Evolutionary conservation across 2,797 vertebrate genomes (phyloP).

Genomic region (Stomatorhinus walkeri): DNA sequence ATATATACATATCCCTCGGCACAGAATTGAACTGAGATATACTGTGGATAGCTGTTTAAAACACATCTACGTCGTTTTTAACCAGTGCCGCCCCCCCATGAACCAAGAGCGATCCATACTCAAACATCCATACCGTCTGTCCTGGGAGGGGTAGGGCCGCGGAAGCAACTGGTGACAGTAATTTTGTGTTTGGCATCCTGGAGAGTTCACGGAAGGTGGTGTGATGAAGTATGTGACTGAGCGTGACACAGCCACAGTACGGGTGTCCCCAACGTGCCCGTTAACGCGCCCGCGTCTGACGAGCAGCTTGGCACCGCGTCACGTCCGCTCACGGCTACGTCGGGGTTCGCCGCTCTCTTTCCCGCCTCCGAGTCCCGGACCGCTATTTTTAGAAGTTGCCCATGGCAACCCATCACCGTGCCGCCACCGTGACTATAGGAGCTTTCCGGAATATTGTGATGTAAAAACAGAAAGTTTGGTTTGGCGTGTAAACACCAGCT

Average conservation of each 20-base stretch:
- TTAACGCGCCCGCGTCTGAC: not conserved
- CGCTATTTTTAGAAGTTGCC: constrained; percentile 14
- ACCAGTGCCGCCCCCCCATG: not conserved
- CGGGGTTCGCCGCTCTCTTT: not conserved
- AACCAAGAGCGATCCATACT: not conserved
- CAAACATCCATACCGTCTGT: not conserved
- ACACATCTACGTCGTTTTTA: not conserved
- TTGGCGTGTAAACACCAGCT: not conserved
- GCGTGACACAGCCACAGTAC: not conserved
- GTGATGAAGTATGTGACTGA: not conserved
- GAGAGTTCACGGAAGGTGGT: not conserved
- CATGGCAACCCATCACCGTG: not conserved
- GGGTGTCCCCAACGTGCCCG: not conserved
- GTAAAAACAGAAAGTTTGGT: not conserved
- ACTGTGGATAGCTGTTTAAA: not conserved
- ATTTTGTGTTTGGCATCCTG: not conserved
- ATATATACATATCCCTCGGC: not conserved
- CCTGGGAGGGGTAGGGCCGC: not conserved
- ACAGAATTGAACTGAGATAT: not conserved
- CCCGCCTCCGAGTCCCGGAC: not conserved
- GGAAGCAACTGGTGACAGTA: not conserved
- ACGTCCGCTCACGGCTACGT: not conserved
- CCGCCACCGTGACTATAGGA: not conserved
- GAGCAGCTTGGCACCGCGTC: not conserved
- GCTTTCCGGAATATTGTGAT: not conserved